phyloP scores from a whole-genome alignment of 1,140 invertebrate genomes.

The Drosophila serrata region DNA sequence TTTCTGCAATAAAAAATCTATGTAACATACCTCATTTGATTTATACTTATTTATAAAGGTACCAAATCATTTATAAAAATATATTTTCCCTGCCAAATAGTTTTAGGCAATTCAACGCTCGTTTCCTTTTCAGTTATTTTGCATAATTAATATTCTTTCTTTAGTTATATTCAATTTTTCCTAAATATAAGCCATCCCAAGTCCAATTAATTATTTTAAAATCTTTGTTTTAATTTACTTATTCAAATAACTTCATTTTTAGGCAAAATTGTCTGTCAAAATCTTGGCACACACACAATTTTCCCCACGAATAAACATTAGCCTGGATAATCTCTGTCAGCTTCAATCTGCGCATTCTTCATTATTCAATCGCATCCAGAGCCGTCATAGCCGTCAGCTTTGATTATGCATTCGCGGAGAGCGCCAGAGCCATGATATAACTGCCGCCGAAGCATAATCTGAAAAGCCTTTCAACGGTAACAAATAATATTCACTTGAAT shows the following conservation, averaged over 20 bases:
- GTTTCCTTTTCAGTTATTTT: background rate
- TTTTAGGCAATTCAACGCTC: background rate
- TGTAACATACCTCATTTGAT: background rate
- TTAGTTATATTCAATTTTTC: too few relatives aligned
- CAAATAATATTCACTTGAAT: constrained; percentile 69
- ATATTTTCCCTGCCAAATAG: background rate
- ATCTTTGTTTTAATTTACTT: too few relatives aligned
- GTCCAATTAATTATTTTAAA: too few relatives aligned
- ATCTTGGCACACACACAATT: background rate
- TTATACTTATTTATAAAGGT: background rate
- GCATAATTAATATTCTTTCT: background rate
- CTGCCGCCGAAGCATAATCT: constrained; percentile 49
- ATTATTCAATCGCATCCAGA: constrained; percentile 46
- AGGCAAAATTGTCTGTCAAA: background rate
- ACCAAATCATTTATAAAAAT: background rate
- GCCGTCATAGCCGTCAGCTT: constrained; percentile 36
- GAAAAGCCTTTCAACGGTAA: constrained; percentile 51
- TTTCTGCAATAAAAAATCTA: background rate
- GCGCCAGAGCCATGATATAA: constrained; percentile 44
- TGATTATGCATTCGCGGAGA: constrained; percentile 41
- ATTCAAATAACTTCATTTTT: background rate
- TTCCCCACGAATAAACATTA: background rate
- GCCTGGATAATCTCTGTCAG: constrained; percentile 6
- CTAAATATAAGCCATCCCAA: background rate
- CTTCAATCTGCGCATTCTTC: constrained; percentile 25